Base-by-base conservation (phyloP, 2,888 invertebrate genomes). In the Drosophila atripex region DNA sequence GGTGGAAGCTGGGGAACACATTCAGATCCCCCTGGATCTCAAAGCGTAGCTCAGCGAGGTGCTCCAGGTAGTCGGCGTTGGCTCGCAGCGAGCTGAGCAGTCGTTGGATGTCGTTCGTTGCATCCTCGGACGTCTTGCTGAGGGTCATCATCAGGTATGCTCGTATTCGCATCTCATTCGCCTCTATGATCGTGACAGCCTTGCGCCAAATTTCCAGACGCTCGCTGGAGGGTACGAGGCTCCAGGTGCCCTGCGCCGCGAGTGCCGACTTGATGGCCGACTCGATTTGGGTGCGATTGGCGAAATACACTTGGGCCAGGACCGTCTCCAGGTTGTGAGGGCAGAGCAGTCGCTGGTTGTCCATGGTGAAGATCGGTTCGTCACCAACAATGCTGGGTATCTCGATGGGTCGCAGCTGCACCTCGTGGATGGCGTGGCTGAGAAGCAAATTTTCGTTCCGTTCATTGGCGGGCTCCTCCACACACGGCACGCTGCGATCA, bases 241-340 rank as follows among this genome's bases (percentile, higher is more conserved):
- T 52, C 73, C 73, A 73, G 11, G 38, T 55, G 6, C 30, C 51
- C 35, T 73, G 73, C 0, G 55, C 45, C 1, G 28, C 28, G 8
- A 73, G 12, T 1, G 59, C 63, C 7, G 55, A 32, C 9, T 32
- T 56, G 39, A 73, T 59, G 9, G 73, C 75, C 0, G 16, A 23
- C 12, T 70, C 64, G 16, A 73, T 63, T 56, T 73, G 73, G 38
- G 51, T 59, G 9, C 71, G 75, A 46, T 73, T 73, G 4, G 75
- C 59, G 49, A 45, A 70, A 14, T 56, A 75, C 2, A 73, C 71
- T 1, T 58, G 58, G 0, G 70, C 71, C 38, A 59, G 14, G 12
- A 7, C n/a, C 21, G 8, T 28, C 11, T 39, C 16, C 12, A 49
- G 46, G 4, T 60, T 23, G 52, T 73, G 73, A 0, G 73, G 73